Evolutionary conservation across 2,888 invertebrate species (phyloP).

Genomic region (Netelia fuscicornis): DNA sequence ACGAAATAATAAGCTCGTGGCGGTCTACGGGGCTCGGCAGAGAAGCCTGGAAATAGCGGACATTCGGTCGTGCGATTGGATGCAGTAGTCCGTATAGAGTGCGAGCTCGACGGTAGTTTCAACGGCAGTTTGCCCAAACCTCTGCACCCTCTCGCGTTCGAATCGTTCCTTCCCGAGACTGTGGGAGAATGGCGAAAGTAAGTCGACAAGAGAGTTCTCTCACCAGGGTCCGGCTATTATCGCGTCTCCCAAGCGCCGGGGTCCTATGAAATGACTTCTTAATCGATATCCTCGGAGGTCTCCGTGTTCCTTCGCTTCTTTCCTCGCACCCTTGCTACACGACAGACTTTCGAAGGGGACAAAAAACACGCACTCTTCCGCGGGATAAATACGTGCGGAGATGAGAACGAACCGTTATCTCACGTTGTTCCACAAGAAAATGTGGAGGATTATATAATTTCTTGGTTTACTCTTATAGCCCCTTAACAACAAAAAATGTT

Average conservation of each 20-base stretch:
- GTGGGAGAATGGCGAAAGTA: slow-evolving; percentile 18
- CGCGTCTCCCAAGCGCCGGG: slow-evolving; percentile 59
- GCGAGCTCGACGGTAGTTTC: slow-evolving; percentile 71
- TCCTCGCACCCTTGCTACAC: slow-evolving; percentile 26
- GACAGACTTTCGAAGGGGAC: slow-evolving; percentile 43
- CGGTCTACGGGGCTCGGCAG: slow-evolving; percentile 41
- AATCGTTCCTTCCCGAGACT: slow-evolving; percentile 52
- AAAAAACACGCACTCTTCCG: slow-evolving; percentile 60
- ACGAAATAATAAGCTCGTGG: slow-evolving; percentile 81
- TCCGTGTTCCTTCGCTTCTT: slow-evolving; percentile 39
- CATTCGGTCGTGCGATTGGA: slow-evolving; percentile 80
- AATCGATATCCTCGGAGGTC: slow-evolving; percentile 77
- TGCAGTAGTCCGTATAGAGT: slow-evolving; percentile 75
- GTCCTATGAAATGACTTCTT: slow-evolving; percentile 75
- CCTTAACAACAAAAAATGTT: slow-evolving; percentile 57
- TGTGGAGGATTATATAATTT: slow-evolving; percentile 51
- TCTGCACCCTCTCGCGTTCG: slow-evolving; percentile 34
- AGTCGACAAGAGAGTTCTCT: slow-evolving; percentile 11
- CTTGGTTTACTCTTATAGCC: slow-evolving; percentile 34
- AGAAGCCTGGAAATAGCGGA: slow-evolving; percentile 79
- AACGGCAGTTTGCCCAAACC: slow-evolving; percentile 67
- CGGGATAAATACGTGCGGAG: slow-evolving; percentile 62
- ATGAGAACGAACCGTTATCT: slow-evolving; percentile 48
- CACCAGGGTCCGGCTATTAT: slow-evolving; percentile 32
- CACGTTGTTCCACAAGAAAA: slow-evolving; percentile 39